Evolutionary conservation across 2,797 vertebrate genomes (phyloP), one percentile per base, ranked within the genome.

Genomic region (Sebastes itinus): DNA sequence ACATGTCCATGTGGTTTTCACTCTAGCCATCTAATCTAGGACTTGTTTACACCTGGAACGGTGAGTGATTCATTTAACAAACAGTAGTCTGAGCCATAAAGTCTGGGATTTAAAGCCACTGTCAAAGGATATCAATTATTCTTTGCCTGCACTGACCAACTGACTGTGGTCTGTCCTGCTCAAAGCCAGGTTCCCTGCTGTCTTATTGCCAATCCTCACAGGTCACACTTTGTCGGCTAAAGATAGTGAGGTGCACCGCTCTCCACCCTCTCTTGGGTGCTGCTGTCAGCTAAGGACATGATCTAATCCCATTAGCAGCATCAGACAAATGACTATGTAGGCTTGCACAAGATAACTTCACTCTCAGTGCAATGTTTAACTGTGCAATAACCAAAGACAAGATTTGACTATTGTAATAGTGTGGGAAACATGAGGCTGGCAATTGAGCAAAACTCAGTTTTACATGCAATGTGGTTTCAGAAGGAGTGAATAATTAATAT

Each of bases 281-380:
- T 64, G 9, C 32, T 38, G 35, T 38, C 35, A 38, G 35, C 35
- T 38, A 38, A 38, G 35, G 35, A 38, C 13, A 38, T 38, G 35
- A 38, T 38, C 13, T 38, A 38, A 14, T 38, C 35, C 35, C 13
- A 38, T 38, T 38, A 38, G 42, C 18, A 49, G 7, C 14, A 49
- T 49, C 18, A 20, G 18, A 49, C 42, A 16, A 49, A 38, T 38
- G 13, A 38, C 35, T 12, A 2, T 60, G 68, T 67, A 22, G n/a
- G 68, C 33, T 74, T 80, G 42, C 61, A 61, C 38, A 86, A 80
- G 32, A 33, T 38, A 55, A 35, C 27, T 9, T 59, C 8, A 28
- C 23, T 38, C 25, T 55, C 20, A 1, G 3, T 18, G n/a, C 25
- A 75, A 77, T 71, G n/a, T 46, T 7, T 63, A 58, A 71, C 62